phyloP scores from a whole-genome alignment of 2,113 vertebrate species.

The Rhagologus leucostigma region DNA sequence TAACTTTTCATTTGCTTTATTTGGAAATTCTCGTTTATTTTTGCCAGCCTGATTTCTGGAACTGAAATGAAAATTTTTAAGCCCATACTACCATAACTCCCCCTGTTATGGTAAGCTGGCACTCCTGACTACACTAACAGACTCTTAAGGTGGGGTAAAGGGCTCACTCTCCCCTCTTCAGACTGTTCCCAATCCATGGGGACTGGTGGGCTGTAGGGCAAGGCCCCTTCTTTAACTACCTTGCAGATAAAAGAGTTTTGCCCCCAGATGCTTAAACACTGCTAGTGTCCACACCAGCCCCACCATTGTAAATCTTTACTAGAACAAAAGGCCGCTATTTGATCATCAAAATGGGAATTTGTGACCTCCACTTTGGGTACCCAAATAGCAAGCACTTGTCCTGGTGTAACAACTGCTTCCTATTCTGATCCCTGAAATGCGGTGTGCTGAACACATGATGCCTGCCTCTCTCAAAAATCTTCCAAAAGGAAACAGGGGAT shows the following conservation, averaged over 20 bases:
- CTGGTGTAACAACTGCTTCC: neutral
- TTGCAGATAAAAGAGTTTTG: neutral
- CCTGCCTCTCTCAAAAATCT: neutral
- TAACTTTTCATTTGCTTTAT: neutral
- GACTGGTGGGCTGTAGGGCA: neutral
- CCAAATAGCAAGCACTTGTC: neutral
- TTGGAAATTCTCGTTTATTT: neutral
- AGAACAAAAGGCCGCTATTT: neutral
- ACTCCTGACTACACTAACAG: neutral
- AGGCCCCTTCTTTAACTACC: neutral
- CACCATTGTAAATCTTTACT: neutral
- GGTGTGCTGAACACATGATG: rapidly evolving
- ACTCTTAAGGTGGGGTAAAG: neutral
- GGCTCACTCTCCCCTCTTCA: neutral
- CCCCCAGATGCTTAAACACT: neutral
- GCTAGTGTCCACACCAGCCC: neutral
- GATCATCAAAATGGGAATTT: neutral
- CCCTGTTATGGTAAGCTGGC: neutral
- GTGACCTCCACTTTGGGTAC: neutral
- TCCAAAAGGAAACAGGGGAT: neutral
- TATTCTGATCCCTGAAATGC: neutral
- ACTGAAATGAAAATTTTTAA: neutral
- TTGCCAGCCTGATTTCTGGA: neutral
- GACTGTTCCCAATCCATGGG: neutral
- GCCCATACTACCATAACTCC: neutral